These are phyloP conservation scores for Stigmatopora nigra DNA, from an alignment of 2,113 vertebrate genomes.

Conservation along the genomic window DNA sequence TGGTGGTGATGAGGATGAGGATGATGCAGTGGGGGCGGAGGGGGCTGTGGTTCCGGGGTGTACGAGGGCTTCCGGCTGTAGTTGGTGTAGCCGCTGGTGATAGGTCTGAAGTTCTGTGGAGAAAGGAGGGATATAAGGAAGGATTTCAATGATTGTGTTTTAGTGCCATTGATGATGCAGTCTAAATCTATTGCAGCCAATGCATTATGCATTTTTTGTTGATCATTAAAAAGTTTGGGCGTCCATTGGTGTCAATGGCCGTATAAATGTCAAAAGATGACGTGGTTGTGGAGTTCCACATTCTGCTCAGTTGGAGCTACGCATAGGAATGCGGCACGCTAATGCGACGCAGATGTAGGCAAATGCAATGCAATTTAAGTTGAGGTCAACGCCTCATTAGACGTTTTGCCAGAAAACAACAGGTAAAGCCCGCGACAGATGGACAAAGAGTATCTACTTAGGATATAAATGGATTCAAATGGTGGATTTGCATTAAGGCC, in stretches of 20 bases:
- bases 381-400: slow-evolving; percentile 21
- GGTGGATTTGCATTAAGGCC: too few relatives aligned
- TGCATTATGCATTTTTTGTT: too few relatives aligned
- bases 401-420: slow-evolving; percentile 17
- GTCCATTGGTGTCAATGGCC: too few relatives aligned
- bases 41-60: slow-evolving; percentile 47
- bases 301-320: slow-evolving; percentile 6
- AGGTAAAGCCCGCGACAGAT: background rate
- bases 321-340: slow-evolving; percentile 11
- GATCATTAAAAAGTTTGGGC: too few relatives aligned
- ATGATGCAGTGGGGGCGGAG: slow-evolving; percentile 37
- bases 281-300: too few relatives aligned
- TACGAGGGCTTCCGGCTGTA: slow-evolving; percentile 66
- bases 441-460: background rate
- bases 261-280: too few relatives aligned
- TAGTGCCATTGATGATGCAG: too few relatives aligned
- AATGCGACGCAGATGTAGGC: slow-evolving; percentile 28
- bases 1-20: background rate
- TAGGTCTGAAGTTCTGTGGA: slow-evolving; percentile 77
- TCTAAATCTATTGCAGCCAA: too few relatives aligned
- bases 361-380: slow-evolving; percentile 32
- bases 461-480: too few relatives aligned
- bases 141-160: background rate
- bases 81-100: slow-evolving; percentile 63
- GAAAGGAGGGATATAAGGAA: background rate